These are phyloP conservation scores for Ochotona princeps DNA, from an alignment of 2,113 vertebrate species.

Conservation along the genomic window DNA sequence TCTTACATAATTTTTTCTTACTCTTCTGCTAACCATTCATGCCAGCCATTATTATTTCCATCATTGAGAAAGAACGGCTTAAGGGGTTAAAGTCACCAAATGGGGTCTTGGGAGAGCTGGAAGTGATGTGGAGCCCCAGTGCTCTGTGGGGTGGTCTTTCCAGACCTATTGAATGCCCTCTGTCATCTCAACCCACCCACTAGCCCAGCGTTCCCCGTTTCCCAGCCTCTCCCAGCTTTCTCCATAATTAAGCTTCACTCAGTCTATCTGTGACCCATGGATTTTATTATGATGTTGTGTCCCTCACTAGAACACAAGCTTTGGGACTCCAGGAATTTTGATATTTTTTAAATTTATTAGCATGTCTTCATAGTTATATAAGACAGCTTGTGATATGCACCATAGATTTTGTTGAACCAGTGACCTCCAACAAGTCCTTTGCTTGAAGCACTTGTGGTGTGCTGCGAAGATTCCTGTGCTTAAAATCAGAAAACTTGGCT, in stretches of 20 bases:
- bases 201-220: accelerated
- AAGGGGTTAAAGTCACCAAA: background rate
- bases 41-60: background rate
- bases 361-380: background rate
- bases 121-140: background rate
- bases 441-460: background rate
- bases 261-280: background rate
- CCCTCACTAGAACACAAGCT: background rate
- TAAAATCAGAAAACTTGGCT: background rate
- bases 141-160: background rate
- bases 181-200: background rate
- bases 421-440: background rate
- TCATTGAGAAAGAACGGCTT: background rate
- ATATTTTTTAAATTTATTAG: background rate
- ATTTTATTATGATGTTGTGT: background rate
- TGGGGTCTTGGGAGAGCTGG: no score
- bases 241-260: background rate
- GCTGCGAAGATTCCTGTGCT: background rate
- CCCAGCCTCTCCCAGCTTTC: background rate
- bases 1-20: background rate
- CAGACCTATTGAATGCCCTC: background rate
- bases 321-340: background rate
- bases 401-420: background rate
- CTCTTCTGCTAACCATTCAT: background rate
- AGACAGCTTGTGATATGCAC: background rate